Conservation (phyloP, 2,797 vertebrate genomes). For the Phrynocephalus vlangalii region DNA sequence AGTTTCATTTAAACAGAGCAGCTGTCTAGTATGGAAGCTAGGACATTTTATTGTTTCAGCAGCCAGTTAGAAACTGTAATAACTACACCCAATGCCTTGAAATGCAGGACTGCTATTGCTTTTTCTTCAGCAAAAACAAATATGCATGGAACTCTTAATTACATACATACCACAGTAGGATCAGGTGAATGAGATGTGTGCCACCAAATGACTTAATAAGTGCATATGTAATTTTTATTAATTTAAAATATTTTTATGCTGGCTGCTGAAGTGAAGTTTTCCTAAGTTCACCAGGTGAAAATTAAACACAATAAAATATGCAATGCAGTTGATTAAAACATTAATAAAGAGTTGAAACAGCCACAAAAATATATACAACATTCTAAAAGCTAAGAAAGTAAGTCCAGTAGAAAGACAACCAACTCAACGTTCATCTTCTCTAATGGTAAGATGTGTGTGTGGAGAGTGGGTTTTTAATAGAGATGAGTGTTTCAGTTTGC, state of each 20-base stretch:
- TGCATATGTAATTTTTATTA: background rate
- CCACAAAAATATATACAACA: background rate
- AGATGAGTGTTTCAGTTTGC: too few species aligned
- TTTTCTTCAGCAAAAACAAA: background rate
- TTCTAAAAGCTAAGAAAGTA: background rate
- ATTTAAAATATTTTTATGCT: background rate
- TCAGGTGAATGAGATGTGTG: background rate
- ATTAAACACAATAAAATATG: background rate
- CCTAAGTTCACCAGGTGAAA: background rate
- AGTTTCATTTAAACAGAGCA: constrained; percentile 64
- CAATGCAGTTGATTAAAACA: background rate
- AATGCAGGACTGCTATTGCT: background rate
- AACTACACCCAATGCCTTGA: background rate
- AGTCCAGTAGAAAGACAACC: background rate
- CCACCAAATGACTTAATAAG: background rate
- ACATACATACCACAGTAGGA: background rate
- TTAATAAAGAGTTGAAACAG: background rate
- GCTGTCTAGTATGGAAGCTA: background rate
- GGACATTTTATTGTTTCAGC: background rate
- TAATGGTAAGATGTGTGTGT: too few species aligned
- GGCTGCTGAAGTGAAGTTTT: background rate
- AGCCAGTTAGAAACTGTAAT: constrained; percentile 33
- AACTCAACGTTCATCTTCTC: too few species aligned
- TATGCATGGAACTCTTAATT: background rate
- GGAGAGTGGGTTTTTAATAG: background rate